Percentiles rank a stretch among this genome's conserved stretches.
phyloP scores from a whole-genome alignment of 2,797 vertebrate species.

The Rhyacichthys aspro region DNA sequence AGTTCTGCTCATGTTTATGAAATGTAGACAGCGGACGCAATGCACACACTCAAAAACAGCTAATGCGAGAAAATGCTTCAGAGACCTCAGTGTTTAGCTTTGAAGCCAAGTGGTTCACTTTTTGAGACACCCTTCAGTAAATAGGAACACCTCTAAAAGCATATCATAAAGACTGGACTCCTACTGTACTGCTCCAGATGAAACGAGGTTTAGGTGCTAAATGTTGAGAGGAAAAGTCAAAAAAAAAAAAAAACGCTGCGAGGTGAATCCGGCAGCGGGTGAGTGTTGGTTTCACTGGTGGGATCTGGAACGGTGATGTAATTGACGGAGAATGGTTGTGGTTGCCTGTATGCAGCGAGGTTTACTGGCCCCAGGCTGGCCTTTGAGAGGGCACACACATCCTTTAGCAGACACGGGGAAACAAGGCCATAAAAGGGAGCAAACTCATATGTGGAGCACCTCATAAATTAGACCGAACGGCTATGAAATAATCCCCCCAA shows the following conservation, averaged over 20 bases:
- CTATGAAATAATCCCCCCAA: slow-evolving; percentile 70
- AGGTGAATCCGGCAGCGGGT: slow-evolving; percentile 57
- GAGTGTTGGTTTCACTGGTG: slow-evolving; percentile 61
- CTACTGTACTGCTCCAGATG: not conserved
- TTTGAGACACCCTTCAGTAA: slow-evolving; percentile 1
- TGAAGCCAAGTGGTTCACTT: no score
- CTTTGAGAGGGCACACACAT: slow-evolving; percentile 70
- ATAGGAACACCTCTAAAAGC: not conserved
- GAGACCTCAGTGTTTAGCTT: no score
- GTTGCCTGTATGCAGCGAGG: slow-evolving; percentile 67
- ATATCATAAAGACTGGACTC: not conserved
- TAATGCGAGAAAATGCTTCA: no score
- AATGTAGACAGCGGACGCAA: no score
- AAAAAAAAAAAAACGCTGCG: slow-evolving; percentile 15
- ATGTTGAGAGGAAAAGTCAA: slow-evolving; percentile 8
- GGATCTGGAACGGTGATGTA: slow-evolving; percentile 77
- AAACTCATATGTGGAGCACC: slow-evolving; percentile 68
- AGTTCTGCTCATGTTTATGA: no score
- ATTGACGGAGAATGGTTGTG: slow-evolving; percentile 72
- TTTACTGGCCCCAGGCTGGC: slow-evolving; percentile 74
- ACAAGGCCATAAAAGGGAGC: slow-evolving; percentile 65
- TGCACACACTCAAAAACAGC: no score
- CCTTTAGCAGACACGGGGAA: slow-evolving; percentile 67
- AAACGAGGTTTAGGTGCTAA: not conserved
- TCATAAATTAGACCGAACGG: slow-evolving; percentile 75